Evolutionary conservation across 2,797 vertebrate species (phyloP), one percentile per base, ranked within the genome.

Genomic region (Acanthis flammea): DNA sequence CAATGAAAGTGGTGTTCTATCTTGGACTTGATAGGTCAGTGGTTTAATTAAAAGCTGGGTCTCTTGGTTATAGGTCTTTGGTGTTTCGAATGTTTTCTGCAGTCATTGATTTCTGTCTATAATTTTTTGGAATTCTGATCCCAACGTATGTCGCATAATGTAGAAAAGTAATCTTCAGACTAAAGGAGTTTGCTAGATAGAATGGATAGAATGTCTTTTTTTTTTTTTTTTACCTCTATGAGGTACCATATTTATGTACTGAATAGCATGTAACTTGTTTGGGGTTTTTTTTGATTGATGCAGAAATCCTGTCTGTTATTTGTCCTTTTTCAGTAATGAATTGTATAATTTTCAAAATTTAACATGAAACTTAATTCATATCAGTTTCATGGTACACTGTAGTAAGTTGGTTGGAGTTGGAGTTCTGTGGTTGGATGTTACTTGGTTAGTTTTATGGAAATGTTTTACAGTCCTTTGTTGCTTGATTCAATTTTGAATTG

Each of bases 121-220:
- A 25, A 3, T 9, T n/a, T 70, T 76, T 82, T 50, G 35, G 14
- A 35, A 25, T 65, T 51, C 23, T 51, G 24, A 30, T 79, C 4
- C 0, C 44, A 30, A 12, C 1, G 0, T 53, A 17, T 44, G 15
- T 75, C 16, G 6, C 14, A 5, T 48, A 60, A 54, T 21, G 31
- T 66, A 47, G 42, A 75, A 60, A 30, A 62, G 11, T 87, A 31
- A 15, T 44, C 7, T 25, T 80, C 16, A 17, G 5, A 68, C 15
- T 61, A 28, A 66, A 79, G 50, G 33, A 28, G 2, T 81, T 77
- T 45, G 3, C 30, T 72, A 30, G 17, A 21, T 31, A 73, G 35
- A 55, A 41, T 41, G 39, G 39, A 41, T 42, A 42, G 35, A 55
- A 9, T 44, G 14, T 31, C 1, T n/a, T 25, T 48, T 35, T 47